Evolutionary conservation across 2,888 invertebrate genomes (phyloP).

Genomic region (Trichacis sp.): DNA sequence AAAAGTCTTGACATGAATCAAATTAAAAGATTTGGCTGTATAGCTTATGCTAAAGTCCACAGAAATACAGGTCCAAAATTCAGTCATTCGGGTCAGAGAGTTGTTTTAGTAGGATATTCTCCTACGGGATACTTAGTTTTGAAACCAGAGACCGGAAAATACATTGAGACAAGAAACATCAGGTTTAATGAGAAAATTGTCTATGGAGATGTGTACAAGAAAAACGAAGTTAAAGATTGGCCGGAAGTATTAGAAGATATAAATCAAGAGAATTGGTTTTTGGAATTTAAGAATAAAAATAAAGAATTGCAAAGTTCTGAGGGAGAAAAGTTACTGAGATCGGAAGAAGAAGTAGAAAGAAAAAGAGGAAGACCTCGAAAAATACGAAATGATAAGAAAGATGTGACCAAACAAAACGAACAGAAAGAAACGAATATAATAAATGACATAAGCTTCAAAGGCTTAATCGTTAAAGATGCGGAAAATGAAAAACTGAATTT

Average conservation of each 20-base stretch:
- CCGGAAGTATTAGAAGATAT: slow-evolving; percentile 17
- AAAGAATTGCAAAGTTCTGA: slow-evolving; percentile 17
- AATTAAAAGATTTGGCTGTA: slow-evolving; percentile 32
- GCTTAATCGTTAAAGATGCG: too few relatives aligned
- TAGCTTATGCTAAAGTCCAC: slow-evolving; percentile 33
- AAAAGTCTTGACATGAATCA: slow-evolving; percentile 23
- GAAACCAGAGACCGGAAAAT: slow-evolving; percentile 36
- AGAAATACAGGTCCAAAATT: slow-evolving; percentile 36
- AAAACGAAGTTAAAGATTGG: slow-evolving; percentile 18
- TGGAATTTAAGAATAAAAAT: slow-evolving; percentile 1
- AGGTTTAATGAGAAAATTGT: slow-evolving; percentile 45
- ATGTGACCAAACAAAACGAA: background rate
- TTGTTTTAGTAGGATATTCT: slow-evolving; percentile 28
- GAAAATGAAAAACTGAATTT: too few relatives aligned
- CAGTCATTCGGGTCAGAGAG: slow-evolving; percentile 22
- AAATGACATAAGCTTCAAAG: too few relatives aligned
- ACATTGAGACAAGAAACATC: slow-evolving; percentile 42
- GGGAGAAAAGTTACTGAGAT: slow-evolving; percentile 17
- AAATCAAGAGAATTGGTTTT: slow-evolving; percentile 20
- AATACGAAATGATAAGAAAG: background rate
- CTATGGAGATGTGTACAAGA: slow-evolving; percentile 39
- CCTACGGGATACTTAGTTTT: slow-evolving; percentile 36
- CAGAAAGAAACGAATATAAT: background rate
- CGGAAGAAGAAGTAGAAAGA: slow-evolving; percentile 22
- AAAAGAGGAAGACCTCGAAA: slow-evolving; percentile 14